Evolutionary conservation across 2,797 vertebrate species (phyloP).

Genomic region (Eremophila alpestris): DNA sequence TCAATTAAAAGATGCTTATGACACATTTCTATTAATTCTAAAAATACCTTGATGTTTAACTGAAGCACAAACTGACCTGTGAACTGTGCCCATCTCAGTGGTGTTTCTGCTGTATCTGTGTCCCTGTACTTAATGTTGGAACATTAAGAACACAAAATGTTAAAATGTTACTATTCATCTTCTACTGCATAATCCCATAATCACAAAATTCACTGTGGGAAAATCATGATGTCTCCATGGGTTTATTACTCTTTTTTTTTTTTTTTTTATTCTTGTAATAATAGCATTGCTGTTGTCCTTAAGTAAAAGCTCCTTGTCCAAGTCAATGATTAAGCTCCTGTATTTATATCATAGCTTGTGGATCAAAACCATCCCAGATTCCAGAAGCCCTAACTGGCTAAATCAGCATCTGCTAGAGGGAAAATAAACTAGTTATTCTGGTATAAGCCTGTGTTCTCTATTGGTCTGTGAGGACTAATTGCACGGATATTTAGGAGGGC

Average conservation of each 20-base stretch:
- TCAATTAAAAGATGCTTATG: background rate
- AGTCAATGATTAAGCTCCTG: background rate
- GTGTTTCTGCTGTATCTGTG: background rate
- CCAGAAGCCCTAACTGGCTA: background rate
- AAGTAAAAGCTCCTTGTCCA: background rate
- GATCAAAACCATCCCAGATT: background rate
- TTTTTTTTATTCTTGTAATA: background rate
- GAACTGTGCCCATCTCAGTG: background rate
- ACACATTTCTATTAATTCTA: background rate
- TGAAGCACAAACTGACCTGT: background rate
- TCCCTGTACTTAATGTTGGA: background rate
- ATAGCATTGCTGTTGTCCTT: background rate
- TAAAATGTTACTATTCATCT: background rate
- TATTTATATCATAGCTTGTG: background rate
- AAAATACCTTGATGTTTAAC: background rate
- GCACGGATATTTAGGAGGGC: accelerated
- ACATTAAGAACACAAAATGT: background rate
- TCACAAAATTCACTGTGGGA: constrained; percentile 6
- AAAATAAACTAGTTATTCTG: background rate
- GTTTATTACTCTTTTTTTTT: background rate
- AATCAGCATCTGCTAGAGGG: background rate
- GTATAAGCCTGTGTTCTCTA: background rate
- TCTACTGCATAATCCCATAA: background rate
- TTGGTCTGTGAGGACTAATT: background rate
- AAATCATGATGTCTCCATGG: background rate